Base-by-base conservation (phyloP, 2,888 invertebrate genomes). In the Aphidius colemani region DNA sequence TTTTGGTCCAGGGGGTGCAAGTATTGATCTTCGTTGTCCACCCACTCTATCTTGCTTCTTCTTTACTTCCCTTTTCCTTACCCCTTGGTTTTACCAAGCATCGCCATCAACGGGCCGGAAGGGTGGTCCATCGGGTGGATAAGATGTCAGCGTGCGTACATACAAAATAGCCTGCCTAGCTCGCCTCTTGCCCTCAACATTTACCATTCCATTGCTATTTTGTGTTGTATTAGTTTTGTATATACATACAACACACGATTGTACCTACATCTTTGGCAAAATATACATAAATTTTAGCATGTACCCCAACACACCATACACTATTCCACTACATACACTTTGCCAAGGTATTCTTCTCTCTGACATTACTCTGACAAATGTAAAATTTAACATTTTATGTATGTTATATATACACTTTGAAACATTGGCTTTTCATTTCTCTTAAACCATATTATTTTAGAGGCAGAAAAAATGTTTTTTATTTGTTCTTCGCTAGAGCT, bases 91-190 rank as follows among this genome's bases (percentile, higher is more conserved):
- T 11, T 55, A 57, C 13, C 40, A 45, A 11, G 58, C 61, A 53
- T 57, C 58, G 71, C 72, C 70, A 72, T 72, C 69, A 71, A 71
- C 71, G 70, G 68, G 71, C 67, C 63, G 73, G 72, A 71, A 71
- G 74, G 75, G 76, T 72, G 72, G 73, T 70, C 73, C 69, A 30
- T 5, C 30, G 68, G 67, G 72, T 76, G 78, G 79, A 76, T 80
- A 80, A 80, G 80, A 80, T 80, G 79, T 78, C 78, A 77, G 80
- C 78, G 74, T 81, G 81, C 78, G 81, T 81, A 80, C 81, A 81
- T 80, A 81, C 80, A 81, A 81, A 81, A 80, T 80, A 81, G 80
- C 79, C 78, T 73, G 13, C 53, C 39, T 9, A 30, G 39, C 55
- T 57, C 53, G 57, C 46, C 45, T 55, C 64, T 58, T 53, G 18